Evolutionary conservation across 1,140 invertebrate species (phyloP), one percentile per base, ranked within the genome.

Genomic region (Ptiloglossa arizonensis): DNA sequence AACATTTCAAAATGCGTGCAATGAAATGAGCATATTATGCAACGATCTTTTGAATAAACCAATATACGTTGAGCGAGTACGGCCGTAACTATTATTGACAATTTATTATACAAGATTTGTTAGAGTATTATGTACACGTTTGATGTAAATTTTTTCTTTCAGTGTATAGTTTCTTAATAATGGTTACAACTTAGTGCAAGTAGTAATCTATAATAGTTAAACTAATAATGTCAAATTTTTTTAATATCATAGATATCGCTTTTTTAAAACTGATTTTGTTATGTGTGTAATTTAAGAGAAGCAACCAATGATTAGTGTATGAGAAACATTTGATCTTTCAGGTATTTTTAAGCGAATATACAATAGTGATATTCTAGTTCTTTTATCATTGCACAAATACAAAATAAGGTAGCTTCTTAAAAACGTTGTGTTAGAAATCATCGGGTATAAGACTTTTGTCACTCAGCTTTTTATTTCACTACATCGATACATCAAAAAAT

Each of bases 31-130:
- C 11, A 75, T 38, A 13, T 32, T 59, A 57, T 60, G 50, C 66
- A 76, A 76, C 73, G 66, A 76, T 76, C 41, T 9, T 59, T 56
- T 56, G 4, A 56, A 67, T 46, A 56, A 74, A 74, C 62, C 32
- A 27, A 52, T 62, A 24, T 66, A 54, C 35, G 32, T 8, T 41
- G 2, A 41, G 60, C 17, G 38, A 56, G 44, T n/a, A 56, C 22
- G 22, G 59, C 48, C 48, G n/a, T 74, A 74, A 56, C 29, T 66
- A 66, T 29, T 13, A 24, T 54, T n/a, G 44, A 56, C 27, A 73
- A 54, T 54, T 64, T 64, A n/a, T n/a, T n/a, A n/a, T n/a, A 54
- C 48, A 29, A 64, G 29, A 29, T 48, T 17, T 22, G 29, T 56
- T 35, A 24, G 8, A 70, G 32, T 57, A 48, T 22, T 54, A 68